Evolutionary conservation across 2,888 invertebrate species (phyloP), one percentile per base, ranked within the genome.

Genomic region (Dicroscelio sp.): DNA sequence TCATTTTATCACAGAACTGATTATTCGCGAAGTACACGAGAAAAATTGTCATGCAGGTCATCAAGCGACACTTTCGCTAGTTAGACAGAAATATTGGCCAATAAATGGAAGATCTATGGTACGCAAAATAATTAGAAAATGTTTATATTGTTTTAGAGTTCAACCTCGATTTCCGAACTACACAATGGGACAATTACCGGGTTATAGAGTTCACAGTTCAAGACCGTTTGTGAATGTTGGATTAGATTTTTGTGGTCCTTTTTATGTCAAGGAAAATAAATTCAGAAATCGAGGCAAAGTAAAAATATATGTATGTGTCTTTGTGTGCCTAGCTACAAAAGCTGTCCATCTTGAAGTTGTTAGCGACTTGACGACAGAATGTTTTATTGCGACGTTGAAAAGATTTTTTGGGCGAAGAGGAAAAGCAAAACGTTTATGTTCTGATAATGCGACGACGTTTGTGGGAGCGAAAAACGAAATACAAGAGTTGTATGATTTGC

Each of bases 141-240:
- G 85, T 63, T n/a, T 85, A 0, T 33, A 1, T n/a, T 85, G 85
- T 67, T 76, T 67, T 55, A n/a, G 67, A 17, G 23, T 31, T 20
- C 48, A 76, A 65, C 85, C 85, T 14, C 38, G 43, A 52, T 30
- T 27, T 30, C 20, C 25, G 10, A 33, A 75, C 1, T 67, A 65
- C 35, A 10, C 33, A 60, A 86, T 86, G 86, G 79, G 35, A 20
- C 58, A 86, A 31, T 63, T 86, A 60, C 80, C 79, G 23, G 14
- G 23, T 20, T 55, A 65, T 8, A 31, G 83, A 38, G 48, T 83
- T 14, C 14, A 31, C 14, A n/a, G 6, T 30, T 35, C 33, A 1
- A 43, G 71, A 20, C 83, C 69, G 23, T 83, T 83, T 33, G 27
- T 17, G 17, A 73, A 52, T 25, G 55, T 23, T 6, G 73, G 52